Evolutionary conservation across 2,113 vertebrate genomes (phyloP).

Genomic region (Prochilodus magdalenae): DNA sequence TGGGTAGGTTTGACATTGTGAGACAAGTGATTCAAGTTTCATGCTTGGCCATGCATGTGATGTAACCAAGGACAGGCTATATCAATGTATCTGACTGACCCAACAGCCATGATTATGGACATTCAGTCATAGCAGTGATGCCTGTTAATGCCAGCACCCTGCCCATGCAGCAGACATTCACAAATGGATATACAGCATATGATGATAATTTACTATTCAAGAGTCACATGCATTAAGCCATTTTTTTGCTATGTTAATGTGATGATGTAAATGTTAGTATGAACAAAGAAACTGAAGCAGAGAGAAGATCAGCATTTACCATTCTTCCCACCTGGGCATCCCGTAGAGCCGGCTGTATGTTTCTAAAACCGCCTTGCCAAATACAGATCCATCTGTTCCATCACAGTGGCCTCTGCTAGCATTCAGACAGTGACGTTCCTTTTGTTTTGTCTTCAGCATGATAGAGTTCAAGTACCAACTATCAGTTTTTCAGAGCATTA

Average conservation of each 20-base stretch:
- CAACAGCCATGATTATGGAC: too few species aligned
- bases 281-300: neutral
- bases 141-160: too few species aligned
- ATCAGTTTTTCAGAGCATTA: neutral
- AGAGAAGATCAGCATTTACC: neutral
- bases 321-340: slow-evolving; percentile 2
- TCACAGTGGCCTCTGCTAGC: neutral
- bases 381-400: neutral
- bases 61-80: too few species aligned
- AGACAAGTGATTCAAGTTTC: too few species aligned
- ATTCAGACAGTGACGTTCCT: neutral
- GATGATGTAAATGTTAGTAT: neutral
- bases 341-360: neutral
- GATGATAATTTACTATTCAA: neutral
- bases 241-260: neutral
- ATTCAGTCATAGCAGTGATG: too few species aligned
- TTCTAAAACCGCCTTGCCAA: neutral
- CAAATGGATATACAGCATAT: too few species aligned
- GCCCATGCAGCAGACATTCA: too few species aligned
- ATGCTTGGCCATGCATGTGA: too few species aligned
- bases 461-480: neutral
- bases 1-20: too few species aligned
- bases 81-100: too few species aligned
- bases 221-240: neutral
- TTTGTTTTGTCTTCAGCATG: neutral